Evolutionary conservation across 2,113 vertebrate species (phyloP).

Genomic region (Ammodytes marinus): DNA sequence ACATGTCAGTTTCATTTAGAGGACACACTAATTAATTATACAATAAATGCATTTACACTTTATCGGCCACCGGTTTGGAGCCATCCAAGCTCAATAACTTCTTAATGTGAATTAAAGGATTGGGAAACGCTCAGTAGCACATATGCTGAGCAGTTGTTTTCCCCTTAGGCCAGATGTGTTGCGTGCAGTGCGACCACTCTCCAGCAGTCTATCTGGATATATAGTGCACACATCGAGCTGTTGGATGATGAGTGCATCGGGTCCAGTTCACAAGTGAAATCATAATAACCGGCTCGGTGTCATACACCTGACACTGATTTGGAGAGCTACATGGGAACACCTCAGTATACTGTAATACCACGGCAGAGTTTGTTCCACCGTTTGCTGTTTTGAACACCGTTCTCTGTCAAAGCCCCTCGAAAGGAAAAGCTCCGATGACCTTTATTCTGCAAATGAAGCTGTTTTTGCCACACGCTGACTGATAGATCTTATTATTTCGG

Average conservation of each 20-base stretch:
- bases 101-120: slow-evolving; percentile 50
- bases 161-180: slow-evolving; percentile 5
- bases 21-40: slow-evolving; percentile 24
- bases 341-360: slow-evolving; percentile 27
- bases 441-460: slow-evolving; percentile 87
- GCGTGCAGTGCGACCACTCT: slow-evolving; percentile 9
- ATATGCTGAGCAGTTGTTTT: slow-evolving; percentile 34
- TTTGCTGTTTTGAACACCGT: slow-evolving; percentile 55
- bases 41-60: slow-evolving; percentile 51
- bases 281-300: slow-evolving; percentile 23
- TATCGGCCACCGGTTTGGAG: slow-evolving; percentile 31
- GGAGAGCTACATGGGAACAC: slow-evolving; percentile 30
- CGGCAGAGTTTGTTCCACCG: slow-evolving; percentile 34
- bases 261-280: slow-evolving; percentile 46
- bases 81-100: slow-evolving; percentile 42
- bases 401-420: slow-evolving; percentile 63
- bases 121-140: slow-evolving; percentile 14
- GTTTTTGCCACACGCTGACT: slow-evolving; percentile 78
- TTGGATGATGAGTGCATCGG: slow-evolving; percentile 25
- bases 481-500: slow-evolving; percentile 87
- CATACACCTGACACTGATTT: slow-evolving; percentile 40
- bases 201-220: slow-evolving; percentile 14
- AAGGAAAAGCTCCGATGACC: slow-evolving; percentile 81
- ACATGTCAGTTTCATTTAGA: slow-evolving; percentile 27
- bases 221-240: background rate